Evolutionary conservation across 2,888 invertebrate genomes (phyloP).

Genomic region (Netelia fuscicornis): DNA sequence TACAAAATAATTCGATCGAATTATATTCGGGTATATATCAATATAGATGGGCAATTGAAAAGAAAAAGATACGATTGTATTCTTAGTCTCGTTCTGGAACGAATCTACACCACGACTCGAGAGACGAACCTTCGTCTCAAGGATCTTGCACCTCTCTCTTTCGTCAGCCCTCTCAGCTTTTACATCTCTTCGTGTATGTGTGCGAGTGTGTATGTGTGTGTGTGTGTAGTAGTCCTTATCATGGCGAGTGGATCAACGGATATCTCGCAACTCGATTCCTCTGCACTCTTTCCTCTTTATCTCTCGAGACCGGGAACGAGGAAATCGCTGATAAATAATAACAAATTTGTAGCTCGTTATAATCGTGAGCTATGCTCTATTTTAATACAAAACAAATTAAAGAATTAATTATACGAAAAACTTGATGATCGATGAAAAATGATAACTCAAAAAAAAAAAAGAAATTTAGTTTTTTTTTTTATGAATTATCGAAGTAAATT

Average conservation of each 20-base stretch:
- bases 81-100: background rate
- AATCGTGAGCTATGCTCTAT: background rate
- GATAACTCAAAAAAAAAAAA: background rate
- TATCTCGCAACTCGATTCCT: constrained; percentile 79
- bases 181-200: constrained; percentile 13
- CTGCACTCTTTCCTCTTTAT: constrained; percentile 7
- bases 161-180: constrained; percentile 27
- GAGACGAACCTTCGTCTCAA: constrained; percentile 29
- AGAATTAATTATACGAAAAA: background rate
- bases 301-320: background rate
- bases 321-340: constrained; percentile 23
- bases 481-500: background rate
- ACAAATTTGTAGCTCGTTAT: too few relatives aligned
- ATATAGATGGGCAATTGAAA: background rate
- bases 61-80: background rate
- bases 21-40: background rate
- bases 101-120: constrained; percentile 2
- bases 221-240: constrained; percentile 72
- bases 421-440: background rate
- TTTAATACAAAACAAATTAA: background rate
- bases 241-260: constrained; percentile 79
- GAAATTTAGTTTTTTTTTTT: background rate
- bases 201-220: constrained; percentile 20
- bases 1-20: too few relatives aligned
- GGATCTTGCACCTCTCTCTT: constrained; percentile 37